These are phyloP conservation scores for Clepsis dumicolana DNA, from an alignment of 2,888 invertebrate species.

Conservation along the genomic window DNA sequence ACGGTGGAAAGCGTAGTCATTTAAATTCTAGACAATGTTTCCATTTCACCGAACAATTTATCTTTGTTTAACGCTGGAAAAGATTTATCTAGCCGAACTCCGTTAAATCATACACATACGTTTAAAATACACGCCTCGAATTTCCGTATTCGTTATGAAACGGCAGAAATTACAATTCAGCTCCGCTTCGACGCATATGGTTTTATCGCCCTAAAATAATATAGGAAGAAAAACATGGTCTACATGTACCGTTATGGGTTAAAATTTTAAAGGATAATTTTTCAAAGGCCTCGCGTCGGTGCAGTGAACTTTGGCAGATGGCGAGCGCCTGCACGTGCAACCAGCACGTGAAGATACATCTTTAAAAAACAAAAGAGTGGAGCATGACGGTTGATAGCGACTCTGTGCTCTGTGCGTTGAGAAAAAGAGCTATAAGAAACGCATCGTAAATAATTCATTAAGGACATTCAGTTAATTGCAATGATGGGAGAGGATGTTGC, in stretches of 20 bases:
- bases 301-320: constrained; percentile 43
- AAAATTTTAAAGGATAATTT: constrained; percentile 37
- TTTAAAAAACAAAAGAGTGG: constrained; percentile 32
- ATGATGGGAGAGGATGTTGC: constrained; percentile 33
- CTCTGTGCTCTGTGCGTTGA: constrained; percentile 3
- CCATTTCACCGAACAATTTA: constrained; percentile 28
- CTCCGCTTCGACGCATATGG: constrained; percentile 25
- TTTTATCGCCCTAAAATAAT: constrained; percentile 31
- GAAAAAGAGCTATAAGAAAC: constrained; percentile 8
- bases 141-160: constrained; percentile 9
- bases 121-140: constrained; percentile 8
- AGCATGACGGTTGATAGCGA: neutral
- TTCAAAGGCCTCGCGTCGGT: constrained; percentile 33
- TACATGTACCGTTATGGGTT: neutral
- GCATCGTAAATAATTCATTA: constrained; percentile 30
- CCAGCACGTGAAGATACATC: constrained; percentile 38
- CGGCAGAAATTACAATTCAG: constrained; percentile 19
- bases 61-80: constrained; percentile 13
- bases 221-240: constrained; percentile 27
- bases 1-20: constrained; percentile 5
- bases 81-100: constrained; percentile 14
- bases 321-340: constrained; percentile 40
- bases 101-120: constrained; percentile 13
- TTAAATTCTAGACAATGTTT: constrained; percentile 21
- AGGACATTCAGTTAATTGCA: constrained; percentile 37